Percentiles rank a stretch among this genome's conserved stretches.
Conservation (phyloP, 2,888 invertebrate species). For the Brachypterus glaber region DNA sequence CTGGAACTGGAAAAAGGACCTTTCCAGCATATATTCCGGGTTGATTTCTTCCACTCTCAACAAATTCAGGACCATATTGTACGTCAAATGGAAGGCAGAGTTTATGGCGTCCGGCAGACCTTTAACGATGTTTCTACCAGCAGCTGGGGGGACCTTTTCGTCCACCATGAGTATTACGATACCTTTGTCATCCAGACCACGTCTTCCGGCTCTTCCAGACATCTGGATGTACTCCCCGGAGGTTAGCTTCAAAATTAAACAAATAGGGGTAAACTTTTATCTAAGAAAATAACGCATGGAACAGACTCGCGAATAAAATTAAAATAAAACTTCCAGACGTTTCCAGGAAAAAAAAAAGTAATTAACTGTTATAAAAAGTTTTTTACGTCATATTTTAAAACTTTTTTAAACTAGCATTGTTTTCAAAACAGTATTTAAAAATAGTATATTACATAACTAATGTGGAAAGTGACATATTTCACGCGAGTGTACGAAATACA, state of each 20-base stretch:
- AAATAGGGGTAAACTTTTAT: no score
- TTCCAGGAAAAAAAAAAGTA: slow-evolving; percentile 2
- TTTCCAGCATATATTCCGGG: slow-evolving; percentile 97
- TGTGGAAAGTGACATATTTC: no score
- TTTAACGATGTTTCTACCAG: slow-evolving; percentile 69
- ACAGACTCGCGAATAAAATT: no score
- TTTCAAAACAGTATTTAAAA: no score
- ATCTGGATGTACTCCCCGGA: slow-evolving; percentile 99
- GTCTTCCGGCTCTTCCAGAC: slow-evolving; percentile 96
- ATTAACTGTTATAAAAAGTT: background rate
- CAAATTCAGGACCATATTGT: slow-evolving; percentile 97
- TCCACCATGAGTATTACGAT: slow-evolving; percentile 99
- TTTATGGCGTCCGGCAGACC: slow-evolving; percentile 92
- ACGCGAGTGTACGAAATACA: no score
- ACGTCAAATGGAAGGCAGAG: slow-evolving; percentile 97
- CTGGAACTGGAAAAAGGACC: slow-evolving; percentile 98
- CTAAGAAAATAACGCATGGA: no score
- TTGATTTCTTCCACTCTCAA: slow-evolving; percentile 97
- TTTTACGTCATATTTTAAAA: no score
- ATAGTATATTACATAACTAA: no score
- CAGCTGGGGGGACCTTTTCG: slow-evolving; percentile 78
- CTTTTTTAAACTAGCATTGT: no score
- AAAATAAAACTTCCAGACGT: no score
- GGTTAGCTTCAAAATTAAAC: slow-evolving; percentile 50
- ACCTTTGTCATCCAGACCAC: slow-evolving; percentile 87